Percentiles rank a stretch among this genome's conserved stretches.
These are phyloP conservation scores for Gonatopus flavifemur DNA, from an alignment of 1,140 invertebrate species.

Conservation along the genomic window DNA sequence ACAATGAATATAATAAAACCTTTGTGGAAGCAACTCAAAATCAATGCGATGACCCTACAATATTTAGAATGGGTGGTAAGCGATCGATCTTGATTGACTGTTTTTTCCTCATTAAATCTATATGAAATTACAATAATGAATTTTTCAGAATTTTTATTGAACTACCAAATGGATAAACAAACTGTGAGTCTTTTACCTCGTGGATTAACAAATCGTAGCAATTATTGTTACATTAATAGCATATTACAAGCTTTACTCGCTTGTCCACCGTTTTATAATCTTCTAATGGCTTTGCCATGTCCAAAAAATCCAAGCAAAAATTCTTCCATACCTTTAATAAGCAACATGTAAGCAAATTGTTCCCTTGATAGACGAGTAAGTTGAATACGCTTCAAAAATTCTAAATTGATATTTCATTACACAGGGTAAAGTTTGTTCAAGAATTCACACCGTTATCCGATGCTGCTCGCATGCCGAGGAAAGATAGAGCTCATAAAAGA, in stretches of 20 bases:
- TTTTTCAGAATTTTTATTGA: slow-evolving; percentile 70
- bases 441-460: slow-evolving; percentile 69
- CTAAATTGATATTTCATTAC: slow-evolving; percentile 24
- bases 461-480: slow-evolving; percentile 55
- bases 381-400: background rate
- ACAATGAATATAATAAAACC: slow-evolving; percentile 7
- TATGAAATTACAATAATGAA: background rate
- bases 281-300: slow-evolving; percentile 73
- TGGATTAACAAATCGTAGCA: slow-evolving; percentile 86
- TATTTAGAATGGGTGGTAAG: slow-evolving; percentile 69
- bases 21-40: slow-evolving; percentile 28
- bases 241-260: slow-evolving; percentile 86
- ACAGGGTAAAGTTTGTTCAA: slow-evolving; percentile 67
- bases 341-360: slow-evolving; percentile 76
- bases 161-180: slow-evolving; percentile 73
- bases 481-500: slow-evolving; percentile 52
- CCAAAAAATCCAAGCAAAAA: slow-evolving; percentile 60
- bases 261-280: slow-evolving; percentile 91
- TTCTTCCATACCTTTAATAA: slow-evolving; percentile 85
- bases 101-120: background rate
- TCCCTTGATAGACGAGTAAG: slow-evolving; percentile 4
- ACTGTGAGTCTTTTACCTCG: slow-evolving; percentile 77
- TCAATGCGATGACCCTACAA: slow-evolving; percentile 62
- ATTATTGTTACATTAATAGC: slow-evolving; percentile 96
- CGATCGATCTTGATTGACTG: too few species aligned